Evolutionary conservation across 1,140 invertebrate species (phyloP).

Genomic region (Pseudomyrmex cubaensis): DNA sequence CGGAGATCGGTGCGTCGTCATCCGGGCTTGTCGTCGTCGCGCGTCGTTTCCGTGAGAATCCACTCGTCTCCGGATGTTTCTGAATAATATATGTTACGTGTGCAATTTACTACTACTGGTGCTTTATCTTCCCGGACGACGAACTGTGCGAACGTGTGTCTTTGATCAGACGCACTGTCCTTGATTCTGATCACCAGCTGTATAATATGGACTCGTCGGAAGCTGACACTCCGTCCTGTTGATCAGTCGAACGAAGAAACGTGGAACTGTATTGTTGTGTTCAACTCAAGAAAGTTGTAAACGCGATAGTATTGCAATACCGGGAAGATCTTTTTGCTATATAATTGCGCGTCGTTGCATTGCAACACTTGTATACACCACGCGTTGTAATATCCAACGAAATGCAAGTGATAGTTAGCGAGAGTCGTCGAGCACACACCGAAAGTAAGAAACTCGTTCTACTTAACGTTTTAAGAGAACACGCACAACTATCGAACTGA

Average conservation of each 20-base stretch:
- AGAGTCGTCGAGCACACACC: background rate
- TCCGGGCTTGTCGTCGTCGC: background rate
- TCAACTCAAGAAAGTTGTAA: too few relatives aligned
- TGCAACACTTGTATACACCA: background rate
- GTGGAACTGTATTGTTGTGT: too few relatives aligned
- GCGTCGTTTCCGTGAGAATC: background rate
- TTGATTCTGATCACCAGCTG: background rate
- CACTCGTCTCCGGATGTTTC: background rate
- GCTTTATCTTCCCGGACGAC: background rate
- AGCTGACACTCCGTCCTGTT: conserved; percentile 59
- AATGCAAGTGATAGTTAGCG: conserved; percentile 42
- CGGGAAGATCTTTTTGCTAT: background rate
- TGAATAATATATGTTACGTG: conserved; percentile 1
- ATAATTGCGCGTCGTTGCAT: too few relatives aligned
- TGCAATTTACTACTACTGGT: background rate
- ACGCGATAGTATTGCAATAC: background rate
- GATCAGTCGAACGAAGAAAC: conserved; percentile 12
- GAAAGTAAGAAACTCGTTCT: conserved; percentile 15
- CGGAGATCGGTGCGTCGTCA: background rate
- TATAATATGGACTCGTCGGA: conserved; percentile 57
- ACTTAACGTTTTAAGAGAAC: conserved; percentile 32
- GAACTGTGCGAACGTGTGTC: conserved; percentile 14
- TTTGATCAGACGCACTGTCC: conserved; percentile 14
- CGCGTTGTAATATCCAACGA: conserved; percentile 36
- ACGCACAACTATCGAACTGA: conserved; percentile 4